These are phyloP conservation scores for Pseudomyrmex pallidus DNA, from an alignment of 1,140 invertebrate species.

Conservation along the genomic window DNA sequence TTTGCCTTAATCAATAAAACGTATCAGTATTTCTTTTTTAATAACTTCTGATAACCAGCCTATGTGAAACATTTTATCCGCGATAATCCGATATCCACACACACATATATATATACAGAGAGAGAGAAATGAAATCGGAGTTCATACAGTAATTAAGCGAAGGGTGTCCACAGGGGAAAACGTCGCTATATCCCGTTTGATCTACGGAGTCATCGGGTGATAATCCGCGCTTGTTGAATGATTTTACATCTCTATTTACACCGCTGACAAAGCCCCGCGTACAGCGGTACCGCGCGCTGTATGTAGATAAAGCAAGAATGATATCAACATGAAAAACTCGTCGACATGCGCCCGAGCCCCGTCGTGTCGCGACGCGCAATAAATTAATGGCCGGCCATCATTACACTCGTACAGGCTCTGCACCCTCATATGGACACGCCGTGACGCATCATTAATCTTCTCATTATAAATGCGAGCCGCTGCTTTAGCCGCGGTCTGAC, in stretches of 20 bases:
- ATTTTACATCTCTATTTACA: slow-evolving; percentile 62
- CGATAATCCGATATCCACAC: too few relatives aligned
- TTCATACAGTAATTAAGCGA: slow-evolving; percentile 37
- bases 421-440: slow-evolving; percentile 63
- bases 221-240: slow-evolving; percentile 60
- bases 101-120: too few relatives aligned
- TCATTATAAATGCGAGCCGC: slow-evolving; percentile 79
- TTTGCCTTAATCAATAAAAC: slow-evolving; percentile 20
- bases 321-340: slow-evolving; percentile 71
- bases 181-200: slow-evolving; percentile 41
- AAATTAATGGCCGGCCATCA: slow-evolving; percentile 74
- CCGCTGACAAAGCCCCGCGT: slow-evolving; percentile 57
- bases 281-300: not conserved
- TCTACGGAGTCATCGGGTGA: slow-evolving; percentile 53
- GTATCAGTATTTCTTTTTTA: not conserved
- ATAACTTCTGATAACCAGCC: not conserved
- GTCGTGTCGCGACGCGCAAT: slow-evolving; percentile 68
- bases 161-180: slow-evolving; percentile 28
- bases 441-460: slow-evolving; percentile 77
- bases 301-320: slow-evolving; percentile 66
- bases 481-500: slow-evolving; percentile 71
- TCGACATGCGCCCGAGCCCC: slow-evolving; percentile 63
- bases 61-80: slow-evolving; percentile 8
- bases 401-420: slow-evolving; percentile 66
- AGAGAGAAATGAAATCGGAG: not conserved